Evolutionary conservation across 2,888 invertebrate species (phyloP).

Genomic region (Sialis fuliginosa): DNA sequence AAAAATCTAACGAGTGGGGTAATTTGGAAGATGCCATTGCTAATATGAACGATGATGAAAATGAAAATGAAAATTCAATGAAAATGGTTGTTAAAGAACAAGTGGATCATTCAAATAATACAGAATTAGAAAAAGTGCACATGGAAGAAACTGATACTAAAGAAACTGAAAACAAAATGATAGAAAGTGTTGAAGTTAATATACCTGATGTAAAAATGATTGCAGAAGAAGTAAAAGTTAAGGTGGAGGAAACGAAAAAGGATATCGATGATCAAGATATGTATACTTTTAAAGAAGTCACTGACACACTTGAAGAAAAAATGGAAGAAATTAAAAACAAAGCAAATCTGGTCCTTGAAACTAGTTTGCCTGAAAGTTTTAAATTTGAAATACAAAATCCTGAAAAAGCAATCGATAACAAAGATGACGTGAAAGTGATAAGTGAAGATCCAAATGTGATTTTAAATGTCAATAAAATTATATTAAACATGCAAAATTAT

Average conservation of each 20-base stretch:
- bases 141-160: not conserved
- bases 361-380: not conserved
- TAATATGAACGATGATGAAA: not conserved
- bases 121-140: not conserved
- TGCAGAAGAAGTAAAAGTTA: slow-evolving; percentile 3
- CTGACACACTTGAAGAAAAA: not conserved
- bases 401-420: too few relatives aligned
- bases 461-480: too few relatives aligned
- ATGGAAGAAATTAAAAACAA: not conserved
- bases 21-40: slow-evolving; percentile 55
- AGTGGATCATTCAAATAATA: slow-evolving; percentile 3
- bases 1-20: slow-evolving; percentile 60
- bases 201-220: slow-evolving; percentile 1
- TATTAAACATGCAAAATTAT: too few relatives aligned
- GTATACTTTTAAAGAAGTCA: not conserved
- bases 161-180: not conserved
- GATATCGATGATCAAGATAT: too few relatives aligned
- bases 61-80: not conserved
- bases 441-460: too few relatives aligned
- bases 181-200: slow-evolving; percentile 1
- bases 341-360: not conserved
- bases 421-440: too few relatives aligned
- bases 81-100: slow-evolving; percentile 1
- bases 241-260: too few relatives aligned
- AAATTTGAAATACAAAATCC: not conserved